phyloP scores from a whole-genome alignment of 2,113 vertebrate genomes.

The Acinonyx jubatus region DNA sequence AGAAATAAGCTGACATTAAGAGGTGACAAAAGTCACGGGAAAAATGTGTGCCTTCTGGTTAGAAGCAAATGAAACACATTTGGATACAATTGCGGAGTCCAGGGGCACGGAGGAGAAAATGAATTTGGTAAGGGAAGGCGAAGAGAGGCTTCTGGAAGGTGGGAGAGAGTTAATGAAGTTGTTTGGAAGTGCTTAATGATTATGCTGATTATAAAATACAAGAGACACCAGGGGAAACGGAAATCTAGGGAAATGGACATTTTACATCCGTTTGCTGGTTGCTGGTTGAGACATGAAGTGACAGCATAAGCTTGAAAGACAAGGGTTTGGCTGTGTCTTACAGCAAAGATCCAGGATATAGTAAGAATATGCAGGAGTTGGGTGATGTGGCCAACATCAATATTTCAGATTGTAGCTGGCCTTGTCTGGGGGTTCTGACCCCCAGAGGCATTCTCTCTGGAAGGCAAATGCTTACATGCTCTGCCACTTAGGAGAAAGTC shows the following conservation, averaged over 20 bases:
- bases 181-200: conserved; percentile 18
- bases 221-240: background rate
- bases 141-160: conserved; percentile 47
- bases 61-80: conserved; percentile 58
- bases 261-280: background rate
- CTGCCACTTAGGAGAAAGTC: background rate
- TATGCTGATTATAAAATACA: conserved; percentile 30
- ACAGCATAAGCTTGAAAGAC: background rate
- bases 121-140: background rate
- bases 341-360: background rate
- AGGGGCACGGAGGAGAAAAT: background rate
- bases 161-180: conserved; percentile 61
- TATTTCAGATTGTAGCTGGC: background rate
- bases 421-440: background rate
- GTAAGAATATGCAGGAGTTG: background rate
- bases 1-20: conserved; percentile 59
- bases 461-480: background rate
- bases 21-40: conserved; percentile 33
- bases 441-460: background rate
- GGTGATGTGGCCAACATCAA: background rate
- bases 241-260: background rate
- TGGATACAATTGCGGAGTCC: background rate
- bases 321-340: background rate
- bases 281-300: background rate
- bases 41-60: conserved; percentile 56